These are phyloP conservation scores for Nipponacmea schrenckii DNA, from an alignment of 2,888 invertebrate species.

Conservation along the genomic window DNA sequence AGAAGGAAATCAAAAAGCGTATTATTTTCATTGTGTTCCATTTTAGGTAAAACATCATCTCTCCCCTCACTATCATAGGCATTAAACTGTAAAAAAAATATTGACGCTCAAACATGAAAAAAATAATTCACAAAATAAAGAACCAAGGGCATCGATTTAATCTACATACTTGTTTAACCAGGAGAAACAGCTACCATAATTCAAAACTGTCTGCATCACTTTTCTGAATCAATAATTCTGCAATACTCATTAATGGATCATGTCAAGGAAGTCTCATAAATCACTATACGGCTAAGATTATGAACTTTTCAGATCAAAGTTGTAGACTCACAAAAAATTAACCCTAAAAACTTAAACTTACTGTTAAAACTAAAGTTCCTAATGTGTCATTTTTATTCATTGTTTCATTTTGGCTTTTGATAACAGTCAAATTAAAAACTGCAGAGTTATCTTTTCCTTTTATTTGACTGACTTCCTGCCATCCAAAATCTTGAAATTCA, in stretches of 20 bases:
- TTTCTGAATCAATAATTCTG: too few relatives aligned
- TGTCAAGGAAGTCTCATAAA: too few relatives aligned
- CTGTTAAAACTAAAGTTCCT: slow-evolving; percentile 27
- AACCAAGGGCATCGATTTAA: not conserved
- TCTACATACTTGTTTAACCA: not conserved
- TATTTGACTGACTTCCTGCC: slow-evolving; percentile 32
- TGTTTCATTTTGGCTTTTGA: not conserved
- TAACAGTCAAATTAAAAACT: slow-evolving; percentile 21
- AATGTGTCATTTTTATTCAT: slow-evolving; percentile 5
- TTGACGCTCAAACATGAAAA: not conserved
- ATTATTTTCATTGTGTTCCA: slow-evolving; percentile 77
- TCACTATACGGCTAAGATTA: too few relatives aligned
- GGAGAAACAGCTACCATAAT: too few relatives aligned
- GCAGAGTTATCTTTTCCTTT: slow-evolving; percentile 4
- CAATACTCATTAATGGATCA: too few relatives aligned
- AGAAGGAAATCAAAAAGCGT: slow-evolving; percentile 75
- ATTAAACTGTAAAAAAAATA: slow-evolving; percentile 70
- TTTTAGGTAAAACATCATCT: slow-evolving; percentile 73
- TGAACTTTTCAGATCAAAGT: too few relatives aligned
- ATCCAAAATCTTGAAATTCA: slow-evolving; percentile 38
- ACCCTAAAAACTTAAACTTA: slow-evolving; percentile 7
- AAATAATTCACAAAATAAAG: not conserved
- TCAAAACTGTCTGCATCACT: too few relatives aligned
- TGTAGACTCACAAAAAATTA: too few relatives aligned
- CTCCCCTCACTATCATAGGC: slow-evolving; percentile 70